Base-by-base conservation (phyloP, 2,888 invertebrate genomes). In the Sympetrum striolatum region DNA sequence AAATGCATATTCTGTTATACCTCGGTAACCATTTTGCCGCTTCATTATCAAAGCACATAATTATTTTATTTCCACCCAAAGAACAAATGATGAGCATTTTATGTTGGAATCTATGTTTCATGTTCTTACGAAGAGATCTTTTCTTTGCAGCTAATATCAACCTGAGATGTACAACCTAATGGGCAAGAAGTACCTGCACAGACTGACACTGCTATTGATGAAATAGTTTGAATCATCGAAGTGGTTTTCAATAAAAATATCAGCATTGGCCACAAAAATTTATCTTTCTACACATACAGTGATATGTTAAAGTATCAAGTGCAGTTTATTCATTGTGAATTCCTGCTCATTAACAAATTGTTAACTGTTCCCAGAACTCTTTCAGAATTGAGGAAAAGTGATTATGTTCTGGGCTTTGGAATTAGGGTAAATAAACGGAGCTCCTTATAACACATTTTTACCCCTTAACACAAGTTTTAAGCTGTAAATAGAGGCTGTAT, bases 181-280 rank as follows among this genome's bases (percentile, higher is more conserved):
- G 60, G 86, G 86, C 86, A 86, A 60, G 58, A 86, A 86, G 86
- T 86, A 86, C 86, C 86, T 86, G 86, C 86, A 86, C 86, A 86
- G 86, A 86, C 86, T 86, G 86, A 86, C 86, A 60, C 86, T 86
- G 86, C 86, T 64, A 82, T 58, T 58, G 37, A 86, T 86, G 60
- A 60, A 60, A 35, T 86, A 86, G 86, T 86, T 86, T 86, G 37
- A 86, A 86, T 14, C 60, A 22, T 60, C 35, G 37, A 64, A 60
- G 60, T 86, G 86, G 86, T 86, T 86, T 86, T 86, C 86, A 86
- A 60, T 64, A 86, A 82, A 53, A 82, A 64, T 60, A 37, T 86
- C 86, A 86, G 86, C 60, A 86, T 86, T 86, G 86, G 60, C 86
- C 86, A 64, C 22, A 37, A 60, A 60, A 86, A 60, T 60, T 82